Base-by-base conservation (phyloP, 2,113 vertebrate genomes). In the Dryoscopus gambensis region DNA sequence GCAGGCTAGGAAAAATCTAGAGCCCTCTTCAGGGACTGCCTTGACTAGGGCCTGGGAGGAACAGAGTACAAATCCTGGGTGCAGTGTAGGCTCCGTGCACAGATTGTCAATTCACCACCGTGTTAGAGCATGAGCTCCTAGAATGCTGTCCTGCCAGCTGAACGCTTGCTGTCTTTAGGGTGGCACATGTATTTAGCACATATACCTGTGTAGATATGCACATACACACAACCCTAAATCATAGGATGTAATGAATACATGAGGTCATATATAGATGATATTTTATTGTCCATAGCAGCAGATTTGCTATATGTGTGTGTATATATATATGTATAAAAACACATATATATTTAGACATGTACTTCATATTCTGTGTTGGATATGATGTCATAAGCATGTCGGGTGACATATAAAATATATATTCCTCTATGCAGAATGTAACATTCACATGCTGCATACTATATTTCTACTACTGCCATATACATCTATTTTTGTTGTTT, bases 111-210 rank as follows among this genome's bases (percentile, higher is more conserved):
- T 90, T 94, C 92, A 97, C 81, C 89, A 60, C 59, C 15, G 16
- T 89, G 71, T 64, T 92, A 47, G 86, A 84, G 93, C 93, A 91
- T 77, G 90, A 94, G 81, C 91, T 93, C 90, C 90, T 39, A 40
- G 83, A 96, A 90, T 95, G 92, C 88, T 93, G 88, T 46, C 81
- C 39, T 88, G 87, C 83, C 95, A 96, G 87, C 93, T 42, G 24
- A 49, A 75, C 0, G 12, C 95, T 73, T 49, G 86, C 84, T 78
- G 67, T 64, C 81, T 67, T 88, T 50, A 96, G 95, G 84, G 85
- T 84, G 88, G 82, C 68, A 76, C 55, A 13, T 52, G 35, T 56
- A 24, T 59, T 37, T 25, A 37, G 82, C 74, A 79, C 47, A 13
- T 47, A n/a, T 52, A 44, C 4, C 8, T 77, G 88, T 86, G 84